Conservation (phyloP, 2,113 vertebrate species). For the Pycnonotus jocosus region DNA sequence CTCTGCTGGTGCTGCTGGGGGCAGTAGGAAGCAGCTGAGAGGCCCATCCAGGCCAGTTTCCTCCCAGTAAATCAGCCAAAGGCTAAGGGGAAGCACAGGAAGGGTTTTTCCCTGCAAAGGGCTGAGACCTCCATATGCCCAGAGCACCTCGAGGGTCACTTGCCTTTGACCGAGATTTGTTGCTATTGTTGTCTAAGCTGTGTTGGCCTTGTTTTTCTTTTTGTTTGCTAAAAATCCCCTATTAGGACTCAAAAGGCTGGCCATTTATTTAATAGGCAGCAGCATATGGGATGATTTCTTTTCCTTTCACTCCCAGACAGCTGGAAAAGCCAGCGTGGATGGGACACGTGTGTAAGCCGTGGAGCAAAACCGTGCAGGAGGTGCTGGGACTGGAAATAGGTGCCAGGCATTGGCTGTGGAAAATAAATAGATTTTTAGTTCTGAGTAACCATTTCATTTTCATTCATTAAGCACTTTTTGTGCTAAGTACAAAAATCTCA, state of each 20-base stretch:
- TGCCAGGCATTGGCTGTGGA: neutral
- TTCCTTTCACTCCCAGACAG: neutral
- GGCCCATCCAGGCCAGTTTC: neutral
- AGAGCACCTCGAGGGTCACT: neutral
- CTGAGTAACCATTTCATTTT: neutral
- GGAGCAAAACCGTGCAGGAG: neutral
- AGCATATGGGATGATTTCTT: neutral
- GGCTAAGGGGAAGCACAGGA: neutral
- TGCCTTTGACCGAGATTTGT: slow-evolving; percentile 20
- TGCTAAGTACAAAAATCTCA: neutral
- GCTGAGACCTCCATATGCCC: neutral
- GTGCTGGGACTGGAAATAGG: neutral
- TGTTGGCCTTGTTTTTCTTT: slow-evolving; percentile 18
- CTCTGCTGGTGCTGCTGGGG: neutral
- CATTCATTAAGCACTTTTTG: neutral
- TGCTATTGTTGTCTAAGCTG: neutral
- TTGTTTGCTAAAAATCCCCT: slow-evolving; percentile 21
- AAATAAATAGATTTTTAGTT: neutral
- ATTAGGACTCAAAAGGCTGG: neutral
- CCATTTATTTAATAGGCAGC: neutral
- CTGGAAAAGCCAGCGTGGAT: neutral
- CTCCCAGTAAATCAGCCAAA: neutral
- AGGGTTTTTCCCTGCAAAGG: neutral
- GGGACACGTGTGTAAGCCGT: neutral
- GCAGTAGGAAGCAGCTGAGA: neutral